Base-by-base conservation (phyloP, 2,888 invertebrate species). In the Gnatocerus cornutus region DNA sequence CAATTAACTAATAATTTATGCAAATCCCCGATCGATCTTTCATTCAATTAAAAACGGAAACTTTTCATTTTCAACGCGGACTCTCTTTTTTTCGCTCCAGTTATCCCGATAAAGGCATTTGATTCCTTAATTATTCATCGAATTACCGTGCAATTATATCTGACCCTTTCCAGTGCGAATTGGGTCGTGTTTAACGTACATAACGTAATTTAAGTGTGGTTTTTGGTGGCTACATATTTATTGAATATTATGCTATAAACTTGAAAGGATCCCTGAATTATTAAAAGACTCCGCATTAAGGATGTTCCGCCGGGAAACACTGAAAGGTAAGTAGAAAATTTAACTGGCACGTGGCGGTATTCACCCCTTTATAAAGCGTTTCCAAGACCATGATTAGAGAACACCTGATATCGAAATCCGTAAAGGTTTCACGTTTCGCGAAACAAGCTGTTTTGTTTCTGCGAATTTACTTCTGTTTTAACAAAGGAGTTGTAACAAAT, bases 181-280 rank as follows among this genome's bases (percentile, higher is more conserved):
- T 21, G 21, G 21, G 21, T 21, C 21, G 21, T 21, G 21, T 21
- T 21, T 21, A 21, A 4, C 21, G 1, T 21, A 21, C 21, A 41
- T 41, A 50, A 50, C 50, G 33, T 67, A 67, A 67, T 67, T 67
- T 59, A 43, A 66, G 59, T 48, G 27, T 59, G 39, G 67, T 46
- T 50, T 67, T 59, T 29, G 63, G 12, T 12, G 50, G 58, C 63
- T 61, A 64, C 59, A 61, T 64, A 70, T 71, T 73, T 69, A 73
- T 73, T 63, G 72, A 71, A 68, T 65, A 73, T 73, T 71, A 73
- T 63, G 61, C 50, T 46, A 52, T 71, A 71, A 68, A 71, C 71
- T 66, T 73, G 68, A 73, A 67, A 71, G 71, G 62, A 46, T 37
- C 30, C 30, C 43, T 73, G 71, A 71, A 73, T 73, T 71, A 73